Evolutionary conservation across 2,888 invertebrate genomes (phyloP).

Genomic region (Parnassius mnemosyne): DNA sequence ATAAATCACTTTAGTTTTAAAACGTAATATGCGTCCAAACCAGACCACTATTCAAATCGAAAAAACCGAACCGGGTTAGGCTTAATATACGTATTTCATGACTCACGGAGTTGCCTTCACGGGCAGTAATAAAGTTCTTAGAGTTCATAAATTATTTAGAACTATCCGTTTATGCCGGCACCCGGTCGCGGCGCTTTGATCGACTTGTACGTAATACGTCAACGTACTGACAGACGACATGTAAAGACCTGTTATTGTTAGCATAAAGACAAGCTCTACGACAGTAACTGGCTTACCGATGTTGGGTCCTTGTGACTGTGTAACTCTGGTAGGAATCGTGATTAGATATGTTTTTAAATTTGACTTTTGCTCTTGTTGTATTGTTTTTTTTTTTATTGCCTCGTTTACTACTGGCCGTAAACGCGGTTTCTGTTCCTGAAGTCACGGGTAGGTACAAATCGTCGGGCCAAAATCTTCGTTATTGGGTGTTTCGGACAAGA

Average conservation of each 20-base stretch:
- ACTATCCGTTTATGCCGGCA: constrained; percentile 44
- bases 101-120: not conserved
- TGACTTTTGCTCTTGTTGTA: no score
- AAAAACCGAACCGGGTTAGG: not conserved
- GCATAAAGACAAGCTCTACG: no score
- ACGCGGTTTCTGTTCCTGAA: no score
- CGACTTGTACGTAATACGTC: constrained; percentile 25
- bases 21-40: not conserved
- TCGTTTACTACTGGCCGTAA: no score
- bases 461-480: no score
- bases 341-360: no score
- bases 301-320: no score
- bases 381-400: no score
- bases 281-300: no score
- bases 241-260: not conserved
- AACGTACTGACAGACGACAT: not conserved
- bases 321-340: no score
- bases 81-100: not conserved
- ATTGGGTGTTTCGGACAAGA: no score
- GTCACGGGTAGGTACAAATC: no score
- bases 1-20: not conserved
- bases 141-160: constrained; percentile 50
- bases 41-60: constrained; percentile 5
- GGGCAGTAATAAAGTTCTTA: constrained; percentile 34
- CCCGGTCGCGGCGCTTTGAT: constrained; percentile 46